Conservation (phyloP, 1,140 invertebrate genomes). For the Plectrocnemia conspersa region DNA sequence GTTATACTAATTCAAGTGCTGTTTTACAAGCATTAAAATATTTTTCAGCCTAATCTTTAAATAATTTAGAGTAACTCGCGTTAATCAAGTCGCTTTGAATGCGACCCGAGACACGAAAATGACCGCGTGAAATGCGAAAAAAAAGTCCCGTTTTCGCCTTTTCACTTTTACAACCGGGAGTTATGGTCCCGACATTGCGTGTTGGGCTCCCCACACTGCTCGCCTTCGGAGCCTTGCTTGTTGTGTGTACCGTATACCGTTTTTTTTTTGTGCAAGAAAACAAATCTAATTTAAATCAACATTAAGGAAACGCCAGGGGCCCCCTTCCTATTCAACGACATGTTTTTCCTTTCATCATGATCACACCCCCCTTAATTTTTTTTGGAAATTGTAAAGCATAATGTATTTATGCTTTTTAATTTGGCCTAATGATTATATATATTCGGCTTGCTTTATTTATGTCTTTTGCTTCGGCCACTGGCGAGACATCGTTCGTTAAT, state of each 20-base stretch:
- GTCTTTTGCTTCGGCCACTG: constrained; percentile 9
- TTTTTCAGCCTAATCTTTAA: too few species aligned
- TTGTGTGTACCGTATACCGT: constrained; percentile 1
- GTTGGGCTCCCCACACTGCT: constrained; percentile 3
- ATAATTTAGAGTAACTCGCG: too few species aligned
- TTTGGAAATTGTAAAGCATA: too few species aligned
- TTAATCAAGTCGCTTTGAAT: too few species aligned
- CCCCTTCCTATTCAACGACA: not conserved
- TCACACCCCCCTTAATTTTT: too few species aligned
- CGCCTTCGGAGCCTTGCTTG: not conserved
- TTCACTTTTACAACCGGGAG: constrained; percentile 7
- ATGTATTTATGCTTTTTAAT: too few species aligned
- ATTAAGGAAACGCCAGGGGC: not conserved
- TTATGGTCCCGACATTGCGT: constrained; percentile 6
- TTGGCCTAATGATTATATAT: constrained; percentile 15
- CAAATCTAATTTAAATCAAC: constrained; percentile 15
- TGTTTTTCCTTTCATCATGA: constrained; percentile 2
- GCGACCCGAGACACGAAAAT: too few species aligned
- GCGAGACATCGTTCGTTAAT: constrained; percentile 27
- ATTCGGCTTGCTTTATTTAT: constrained; percentile 15
- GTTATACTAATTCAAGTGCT: too few species aligned
- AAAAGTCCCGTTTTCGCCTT: constrained; percentile 4
- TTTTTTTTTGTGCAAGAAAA: not conserved
- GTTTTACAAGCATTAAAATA: too few species aligned
- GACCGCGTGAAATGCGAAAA: not conserved